These are phyloP conservation scores for Zeugodacus cucurbitae DNA, from an alignment of 1,140 invertebrate genomes.

Conservation along the genomic window DNA sequence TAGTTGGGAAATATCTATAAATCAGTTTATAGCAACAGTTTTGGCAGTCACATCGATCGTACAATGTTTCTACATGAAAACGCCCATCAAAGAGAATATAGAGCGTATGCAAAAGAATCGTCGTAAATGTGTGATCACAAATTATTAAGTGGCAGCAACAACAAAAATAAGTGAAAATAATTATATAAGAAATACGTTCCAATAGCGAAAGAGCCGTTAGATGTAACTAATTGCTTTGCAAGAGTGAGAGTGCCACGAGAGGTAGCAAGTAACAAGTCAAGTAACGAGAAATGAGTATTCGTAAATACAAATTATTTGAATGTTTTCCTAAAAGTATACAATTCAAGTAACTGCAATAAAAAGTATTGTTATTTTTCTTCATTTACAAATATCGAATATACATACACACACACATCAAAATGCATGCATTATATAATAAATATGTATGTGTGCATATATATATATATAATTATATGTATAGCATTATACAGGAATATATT, in stretches of 20 bases:
- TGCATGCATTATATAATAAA: conserved; percentile 10
- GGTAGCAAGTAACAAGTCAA: no score
- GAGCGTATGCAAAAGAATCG: conserved; percentile 63
- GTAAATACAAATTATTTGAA: neutral
- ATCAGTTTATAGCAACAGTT: conserved; percentile 62
- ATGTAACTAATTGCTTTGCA: neutral
- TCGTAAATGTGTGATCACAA: conserved; percentile 56
- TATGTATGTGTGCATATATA: neutral
- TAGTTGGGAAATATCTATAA: conserved; percentile 62
- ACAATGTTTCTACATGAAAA: conserved; percentile 54
- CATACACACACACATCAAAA: neutral
- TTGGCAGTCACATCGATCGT: conserved; percentile 58
- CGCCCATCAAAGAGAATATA: conserved; percentile 58
- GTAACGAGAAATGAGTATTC: neutral
- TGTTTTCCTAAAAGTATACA: neutral
- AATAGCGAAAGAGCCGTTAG: neutral
- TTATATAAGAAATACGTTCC: neutral
- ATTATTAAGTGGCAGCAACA: conserved; percentile 22
- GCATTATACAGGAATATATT: neutral
- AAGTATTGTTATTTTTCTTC: neutral
- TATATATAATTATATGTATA: neutral
- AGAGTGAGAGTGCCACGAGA: neutral
- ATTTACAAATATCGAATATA: conserved; percentile 22
- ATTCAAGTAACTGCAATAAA: neutral
- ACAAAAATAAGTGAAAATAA: neutral